A percentile compares a stretch with the other conserved stretches of the same genome.
Conservation (phyloP, 2,797 vertebrate species). For the Momotus momota region DNA sequence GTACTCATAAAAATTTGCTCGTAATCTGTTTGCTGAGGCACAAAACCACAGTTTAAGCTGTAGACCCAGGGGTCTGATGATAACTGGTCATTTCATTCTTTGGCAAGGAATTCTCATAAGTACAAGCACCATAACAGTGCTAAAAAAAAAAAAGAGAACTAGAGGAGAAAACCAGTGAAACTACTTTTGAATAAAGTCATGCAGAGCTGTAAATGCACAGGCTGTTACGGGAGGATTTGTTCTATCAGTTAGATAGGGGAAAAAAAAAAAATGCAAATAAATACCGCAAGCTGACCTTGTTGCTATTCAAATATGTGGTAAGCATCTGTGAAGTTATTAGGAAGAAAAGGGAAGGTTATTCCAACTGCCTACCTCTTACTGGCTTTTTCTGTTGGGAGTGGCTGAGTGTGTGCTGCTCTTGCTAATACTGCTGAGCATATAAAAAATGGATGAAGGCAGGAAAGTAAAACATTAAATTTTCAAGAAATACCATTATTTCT, state of each 20-base stretch:
- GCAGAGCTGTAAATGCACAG: background rate
- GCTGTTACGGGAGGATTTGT: background rate
- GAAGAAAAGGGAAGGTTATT: background rate
- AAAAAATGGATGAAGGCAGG: background rate
- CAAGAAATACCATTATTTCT: background rate
- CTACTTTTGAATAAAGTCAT: background rate
- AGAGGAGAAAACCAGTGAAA: background rate
- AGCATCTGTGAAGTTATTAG: background rate
- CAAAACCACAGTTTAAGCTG: background rate
- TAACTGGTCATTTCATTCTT: background rate
- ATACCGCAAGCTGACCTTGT: background rate
- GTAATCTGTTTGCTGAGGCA: background rate
- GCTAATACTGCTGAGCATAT: background rate
- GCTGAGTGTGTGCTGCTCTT: background rate
- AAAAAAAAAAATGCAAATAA: background rate
- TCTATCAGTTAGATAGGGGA: background rate
- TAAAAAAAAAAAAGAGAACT: background rate
- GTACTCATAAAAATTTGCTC: background rate
- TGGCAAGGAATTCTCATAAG: background rate
- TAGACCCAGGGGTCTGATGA: background rate
- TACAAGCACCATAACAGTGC: background rate
- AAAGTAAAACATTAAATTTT: background rate
- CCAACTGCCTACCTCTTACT: background rate
- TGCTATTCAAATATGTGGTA: background rate
- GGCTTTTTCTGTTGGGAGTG: background rate